Conservation (phyloP, 2,113 vertebrate species). For the Oryzias curvinotus region DNA sequence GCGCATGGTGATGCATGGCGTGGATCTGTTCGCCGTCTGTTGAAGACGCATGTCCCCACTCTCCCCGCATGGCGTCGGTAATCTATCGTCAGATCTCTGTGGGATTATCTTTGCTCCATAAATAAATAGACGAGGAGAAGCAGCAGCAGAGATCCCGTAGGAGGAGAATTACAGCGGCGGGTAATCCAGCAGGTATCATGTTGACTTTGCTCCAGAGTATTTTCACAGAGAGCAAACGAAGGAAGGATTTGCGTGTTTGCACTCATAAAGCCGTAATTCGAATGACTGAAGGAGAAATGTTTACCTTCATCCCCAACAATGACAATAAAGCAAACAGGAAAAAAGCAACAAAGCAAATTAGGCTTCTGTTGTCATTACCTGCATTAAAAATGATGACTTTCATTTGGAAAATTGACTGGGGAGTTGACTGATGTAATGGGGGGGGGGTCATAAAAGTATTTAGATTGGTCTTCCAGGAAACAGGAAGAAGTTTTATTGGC, state of each 20-base stretch:
- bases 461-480: slow-evolving; percentile 49
- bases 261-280: slow-evolving; percentile 2
- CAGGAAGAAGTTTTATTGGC: slow-evolving; percentile 29
- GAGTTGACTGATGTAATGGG: slow-evolving; percentile 45
- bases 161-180: not conserved
- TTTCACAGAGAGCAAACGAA: slow-evolving; percentile 12
- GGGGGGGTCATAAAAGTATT: slow-evolving; percentile 31
- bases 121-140: slow-evolving; percentile 45
- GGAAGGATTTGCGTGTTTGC: slow-evolving; percentile 11
- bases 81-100: slow-evolving; percentile 26
- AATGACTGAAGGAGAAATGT: too few relatives aligned
- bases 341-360: not conserved
- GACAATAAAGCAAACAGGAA: slow-evolving; percentile 5
- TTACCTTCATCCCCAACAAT: too few relatives aligned
- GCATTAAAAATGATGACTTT: slow-evolving; percentile 34
- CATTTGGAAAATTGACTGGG: slow-evolving; percentile 35
- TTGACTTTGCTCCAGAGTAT: not conserved
- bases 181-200: not conserved
- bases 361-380: slow-evolving; percentile 24
- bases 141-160: slow-evolving; percentile 18
- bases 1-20: not conserved
- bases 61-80: slow-evolving; percentile 27
- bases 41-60: not conserved
- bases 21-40: not conserved
- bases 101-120: slow-evolving; percentile 41